phyloP scores from a whole-genome alignment of 2,888 invertebrate genomes.

The Prionchulus punctatus region DNA sequence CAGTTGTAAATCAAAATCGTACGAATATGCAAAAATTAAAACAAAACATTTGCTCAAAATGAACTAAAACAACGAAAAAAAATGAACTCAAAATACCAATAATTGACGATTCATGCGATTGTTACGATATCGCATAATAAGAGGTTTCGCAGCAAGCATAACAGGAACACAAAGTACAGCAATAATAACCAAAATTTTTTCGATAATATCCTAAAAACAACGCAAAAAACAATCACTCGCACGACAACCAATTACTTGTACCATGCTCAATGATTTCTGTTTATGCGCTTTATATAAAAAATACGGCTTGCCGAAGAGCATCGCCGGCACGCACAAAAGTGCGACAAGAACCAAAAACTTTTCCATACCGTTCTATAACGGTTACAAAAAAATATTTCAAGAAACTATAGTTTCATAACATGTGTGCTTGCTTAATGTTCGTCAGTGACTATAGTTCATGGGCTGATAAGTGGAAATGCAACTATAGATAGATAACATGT shows the following conservation, averaged over 20 bases:
- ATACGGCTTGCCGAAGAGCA: constrained; percentile 28
- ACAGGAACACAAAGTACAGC: constrained; percentile 28
- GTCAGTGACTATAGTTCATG: no score
- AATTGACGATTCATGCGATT: not conserved
- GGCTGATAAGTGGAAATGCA: no score
- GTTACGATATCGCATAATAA: constrained; percentile 13
- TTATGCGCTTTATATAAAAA: constrained; percentile 12
- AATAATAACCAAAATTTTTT: constrained; percentile 30
- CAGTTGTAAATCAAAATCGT: not conserved
- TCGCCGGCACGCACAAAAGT: constrained; percentile 27
- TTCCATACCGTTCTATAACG: constrained; percentile 24
- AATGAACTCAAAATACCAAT: not conserved
- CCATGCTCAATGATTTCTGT: constrained; percentile 20
- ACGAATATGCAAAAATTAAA: not conserved
- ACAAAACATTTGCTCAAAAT: not conserved
- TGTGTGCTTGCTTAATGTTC: no score
- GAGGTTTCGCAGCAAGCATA: constrained; percentile 29
- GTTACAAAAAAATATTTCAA: not conserved
- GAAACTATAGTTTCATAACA: no score
- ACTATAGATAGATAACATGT: no score
- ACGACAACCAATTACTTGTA: not conserved
- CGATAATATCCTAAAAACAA: constrained; percentile 22
- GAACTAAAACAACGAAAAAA: not conserved
- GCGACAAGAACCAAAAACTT: constrained; percentile 32
- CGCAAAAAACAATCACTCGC: not conserved